Evolutionary conservation across 2,797 vertebrate genomes (phyloP).

Genomic region (Sebastolobus alascanus): DNA sequence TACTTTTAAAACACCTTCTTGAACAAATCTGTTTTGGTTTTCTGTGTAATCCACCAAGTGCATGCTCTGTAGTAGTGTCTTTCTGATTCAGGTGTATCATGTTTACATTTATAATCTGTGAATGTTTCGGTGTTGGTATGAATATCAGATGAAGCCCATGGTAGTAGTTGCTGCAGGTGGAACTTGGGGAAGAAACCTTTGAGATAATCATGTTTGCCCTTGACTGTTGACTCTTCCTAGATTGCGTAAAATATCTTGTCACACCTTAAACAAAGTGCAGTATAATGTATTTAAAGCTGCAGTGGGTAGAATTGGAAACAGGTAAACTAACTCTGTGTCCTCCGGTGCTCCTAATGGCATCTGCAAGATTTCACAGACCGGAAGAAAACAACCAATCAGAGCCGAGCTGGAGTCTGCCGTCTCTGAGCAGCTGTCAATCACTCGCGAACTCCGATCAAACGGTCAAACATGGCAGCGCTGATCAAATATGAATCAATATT

Average conservation of each 20-base stretch:
- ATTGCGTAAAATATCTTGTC: slow-evolving; percentile 47
- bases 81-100: slow-evolving; percentile 74
- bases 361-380: no score
- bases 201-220: slow-evolving; percentile 63
- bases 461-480: no score
- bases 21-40: neutral
- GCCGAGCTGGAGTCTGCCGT: no score
- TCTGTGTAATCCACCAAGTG: neutral
- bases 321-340: no score
- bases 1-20: neutral
- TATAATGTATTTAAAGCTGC: neutral
- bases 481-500: no score
- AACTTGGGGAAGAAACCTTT: slow-evolving; percentile 26
- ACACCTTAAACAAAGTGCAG: slow-evolving; percentile 70
- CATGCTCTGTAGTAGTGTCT: slow-evolving; percentile 21
- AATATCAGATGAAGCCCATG: slow-evolving; percentile 18
- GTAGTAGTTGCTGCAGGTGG: slow-evolving; percentile 38
- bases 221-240: slow-evolving; percentile 49
- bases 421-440: no score
- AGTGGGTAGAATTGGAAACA: no score
- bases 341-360: no score
- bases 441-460: no score
- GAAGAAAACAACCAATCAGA: no score
- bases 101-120: slow-evolving; percentile 38
- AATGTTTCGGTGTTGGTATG: slow-evolving; percentile 53